Evolutionary conservation across 1,140 invertebrate species (phyloP), one percentile per base, ranked within the genome.

Genomic region (Nylanderia fulva): DNA sequence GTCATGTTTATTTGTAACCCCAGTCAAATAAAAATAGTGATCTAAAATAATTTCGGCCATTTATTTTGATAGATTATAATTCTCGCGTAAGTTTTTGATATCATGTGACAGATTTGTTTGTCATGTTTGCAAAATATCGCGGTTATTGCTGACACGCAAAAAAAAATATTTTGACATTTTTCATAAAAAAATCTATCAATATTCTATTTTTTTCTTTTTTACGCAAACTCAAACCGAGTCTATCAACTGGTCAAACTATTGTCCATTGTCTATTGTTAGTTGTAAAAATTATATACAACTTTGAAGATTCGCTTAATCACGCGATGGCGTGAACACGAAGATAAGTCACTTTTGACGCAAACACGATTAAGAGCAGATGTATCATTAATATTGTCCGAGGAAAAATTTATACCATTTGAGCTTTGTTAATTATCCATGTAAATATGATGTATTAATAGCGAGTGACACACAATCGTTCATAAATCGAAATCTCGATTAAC

Each of bases 61-160:
- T 68, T 68, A 79, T 79, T 79, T 79, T 68, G 76, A 77, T 42
- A 27, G 75, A 68, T 68, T 79, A 79, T 68, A 79, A 79, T 68
- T 79, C 15, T 21, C 33, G 33, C 15, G 21, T 13, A 0, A 42
- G 39, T 21, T 13, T 48, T 36, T 54, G 42, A 21, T 54, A 54
- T 21, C 21, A 18, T 11, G 15, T 68, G 61, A 52, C 61, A 77
- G 75, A 77, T 77, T 77, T 77, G 75, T 66, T 33, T 64, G 75
- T 66, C 75, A 66, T 66, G 75, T 66, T 77, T 33, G 29, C 8
- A 66, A 66, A 77, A 77, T 77, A 66, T 52, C 29, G 75, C 61
- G 75, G 75, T 77, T 66, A 54, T 77, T 52, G 61, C 11, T 66
- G 75, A 68, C 63, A 7, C 24, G 45, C 39, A 76, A 66, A 52